phyloP scores from a whole-genome alignment of 2,888 invertebrate species.

The Girardia tigrina region DNA sequence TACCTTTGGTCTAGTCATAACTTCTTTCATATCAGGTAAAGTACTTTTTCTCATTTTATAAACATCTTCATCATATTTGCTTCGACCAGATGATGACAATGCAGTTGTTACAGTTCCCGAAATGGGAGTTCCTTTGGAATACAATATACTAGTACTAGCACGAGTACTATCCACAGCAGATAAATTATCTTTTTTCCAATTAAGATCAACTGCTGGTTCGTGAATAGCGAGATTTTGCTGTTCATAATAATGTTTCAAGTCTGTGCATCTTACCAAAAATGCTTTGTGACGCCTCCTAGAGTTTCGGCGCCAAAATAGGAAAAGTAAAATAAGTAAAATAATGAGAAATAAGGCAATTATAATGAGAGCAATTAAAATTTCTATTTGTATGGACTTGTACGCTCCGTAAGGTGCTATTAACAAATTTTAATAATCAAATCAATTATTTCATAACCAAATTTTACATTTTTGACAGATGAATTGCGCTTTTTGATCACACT shows the following conservation, averaged over 20 bases:
- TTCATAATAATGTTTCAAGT: constrained; percentile 6
- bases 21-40: background rate
- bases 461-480: constrained; percentile 90
- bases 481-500: constrained; percentile 68
- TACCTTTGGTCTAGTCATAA: constrained; percentile 1
- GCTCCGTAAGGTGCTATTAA: background rate
- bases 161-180: background rate
- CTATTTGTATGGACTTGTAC: constrained; percentile 12
- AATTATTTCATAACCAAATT: constrained; percentile 37
- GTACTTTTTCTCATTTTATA: constrained; percentile 3
- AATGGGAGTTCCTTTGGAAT: background rate
- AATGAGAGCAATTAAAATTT: constrained; percentile 13
- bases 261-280: background rate
- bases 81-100: background rate
- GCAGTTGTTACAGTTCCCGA: background rate
- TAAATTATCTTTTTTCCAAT: background rate
- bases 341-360: background rate
- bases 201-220: background rate
- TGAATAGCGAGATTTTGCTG: background rate
- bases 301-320: background rate
- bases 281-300: background rate
- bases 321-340: background rate
- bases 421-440: background rate
- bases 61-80: background rate
- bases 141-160: background rate